Base-by-base conservation (phyloP, 2,888 invertebrate genomes). In the Agrochola macilenta region DNA sequence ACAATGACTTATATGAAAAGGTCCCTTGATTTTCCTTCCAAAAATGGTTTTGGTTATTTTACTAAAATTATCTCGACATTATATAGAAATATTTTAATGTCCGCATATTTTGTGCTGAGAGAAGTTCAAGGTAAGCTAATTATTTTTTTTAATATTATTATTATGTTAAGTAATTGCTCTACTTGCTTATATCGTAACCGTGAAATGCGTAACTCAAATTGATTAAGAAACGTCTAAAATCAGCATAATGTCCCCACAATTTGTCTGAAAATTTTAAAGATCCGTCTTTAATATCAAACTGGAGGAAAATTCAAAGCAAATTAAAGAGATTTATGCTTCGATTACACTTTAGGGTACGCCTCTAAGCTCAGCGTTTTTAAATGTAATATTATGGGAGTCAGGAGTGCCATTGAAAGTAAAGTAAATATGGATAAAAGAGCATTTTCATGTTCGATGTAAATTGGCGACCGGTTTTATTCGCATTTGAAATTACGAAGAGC, bases 251-350 rank as follows among this genome's bases (percentile, higher is more conserved):
- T 86, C 54, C 23, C n/a, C 60, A 30, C 54, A 64, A 72, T 78
- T 83, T 46, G 61, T 77, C 64, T 23, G 52, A 49, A 66, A 74
- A 84, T 71, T 76, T 69, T 79, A 81, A 87, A 83, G 73, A 77
- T 81, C 78, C 69, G 52, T 83, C 85, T 68, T 89, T 85, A 79
- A 70, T 80, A 85, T 81, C 79, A 85, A 75, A 70, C 39, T 60
- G 43, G 49, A 75, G 69, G 79, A 66, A 86, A 88, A 87, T 87
- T 79, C 84, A 74, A 89, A 87, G 75, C 84, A 83, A 87, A 86
- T 85, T 87, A 79, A 76, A 81, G 74, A 87, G 84, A 89, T 88
- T 89, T 87, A 89, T 89, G 86, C 76, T 79, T 78, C 84, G 86
- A 87, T 89, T 89, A 81, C 80, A 76, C 68, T 84, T 89, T 69